Evolutionary conservation across 1,140 invertebrate genomes (phyloP), one percentile per base, ranked within the genome.

Genomic region (Drosophila bipectinata): DNA sequence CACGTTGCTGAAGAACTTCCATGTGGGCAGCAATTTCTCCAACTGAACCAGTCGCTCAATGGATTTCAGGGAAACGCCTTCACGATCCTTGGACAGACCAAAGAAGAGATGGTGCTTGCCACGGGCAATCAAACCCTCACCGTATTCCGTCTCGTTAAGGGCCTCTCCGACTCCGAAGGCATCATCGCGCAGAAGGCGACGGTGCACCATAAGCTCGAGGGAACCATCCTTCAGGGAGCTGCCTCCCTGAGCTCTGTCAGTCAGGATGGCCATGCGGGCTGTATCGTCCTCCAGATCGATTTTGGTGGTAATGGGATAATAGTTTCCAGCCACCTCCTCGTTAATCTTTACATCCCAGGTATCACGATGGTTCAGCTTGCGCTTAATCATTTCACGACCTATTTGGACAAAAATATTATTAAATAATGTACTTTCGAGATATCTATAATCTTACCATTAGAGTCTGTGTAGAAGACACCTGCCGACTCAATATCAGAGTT

Each of bases 151-250:
- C 93, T 99, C 98, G 90, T 99, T 97, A 0, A 99, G 92, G 0
- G 98, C 94, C 93, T 99, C 98, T 0, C 94, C 96, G 0, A 99
- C 98, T n/a, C 98, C 98, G 78, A 98, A 98, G 4, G 95, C 95
- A 92, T 99, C 98, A 88, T 99, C 98, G 60, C 94, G 93, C 1
- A 98, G 79, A 24, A 98, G 92, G 51, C 98, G 93, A 63, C 98
- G 94, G 89, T 99, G 98, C 18, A 97, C 94, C 96, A 97, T 97
- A 0, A 97, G 75, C 91, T 97, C 96, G 5, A 97, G 80, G 80
- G 95, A 93, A 1, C 96, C 96, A 82, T 95, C 95, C 4, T 92
- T 79, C 15, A 98, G 91, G 77, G 97, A 97, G 9, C 94, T 93
- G 0, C 97, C 98, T n/a, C 98, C 98, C 92, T 99, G 95, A 1